Percentiles rank a stretch among this genome's conserved stretches.
phyloP scores from a whole-genome alignment of 2,797 vertebrate genomes.

The Pitangus sulphuratus region DNA sequence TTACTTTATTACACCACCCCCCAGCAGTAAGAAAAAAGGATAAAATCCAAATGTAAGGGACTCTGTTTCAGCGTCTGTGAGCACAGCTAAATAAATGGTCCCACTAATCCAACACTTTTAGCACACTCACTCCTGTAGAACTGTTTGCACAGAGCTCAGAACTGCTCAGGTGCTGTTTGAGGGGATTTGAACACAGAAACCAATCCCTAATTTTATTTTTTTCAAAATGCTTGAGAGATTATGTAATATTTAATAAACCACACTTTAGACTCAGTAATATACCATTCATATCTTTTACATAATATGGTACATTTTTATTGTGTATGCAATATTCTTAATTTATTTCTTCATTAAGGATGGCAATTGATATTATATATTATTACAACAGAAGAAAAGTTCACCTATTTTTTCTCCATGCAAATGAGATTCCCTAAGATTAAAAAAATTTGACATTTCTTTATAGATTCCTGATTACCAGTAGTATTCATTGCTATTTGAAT shows the following conservation, averaged over 20 bases:
- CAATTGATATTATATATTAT: not conserved
- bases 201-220: not conserved
- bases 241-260: not conserved
- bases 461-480: not conserved
- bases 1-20: not conserved
- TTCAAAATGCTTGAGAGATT: not conserved
- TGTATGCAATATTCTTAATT: not conserved
- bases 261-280: not conserved
- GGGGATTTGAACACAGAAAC: not conserved
- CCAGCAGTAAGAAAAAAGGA: not conserved
- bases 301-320: not conserved
- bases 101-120: not conserved
- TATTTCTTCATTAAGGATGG: not conserved
- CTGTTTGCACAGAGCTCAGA: not conserved
- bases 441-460: not conserved
- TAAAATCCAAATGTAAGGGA: not conserved
- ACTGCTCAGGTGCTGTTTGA: not conserved
- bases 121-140: not conserved
- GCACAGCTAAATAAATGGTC: not conserved
- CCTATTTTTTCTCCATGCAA: not conserved
- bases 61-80: not conserved
- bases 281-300: not conserved
- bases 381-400: not conserved
- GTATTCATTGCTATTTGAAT: not conserved
- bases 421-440: not conserved